Evolutionary conservation across 2,888 invertebrate species (phyloP).

Genomic region (Allygus modestus): DNA sequence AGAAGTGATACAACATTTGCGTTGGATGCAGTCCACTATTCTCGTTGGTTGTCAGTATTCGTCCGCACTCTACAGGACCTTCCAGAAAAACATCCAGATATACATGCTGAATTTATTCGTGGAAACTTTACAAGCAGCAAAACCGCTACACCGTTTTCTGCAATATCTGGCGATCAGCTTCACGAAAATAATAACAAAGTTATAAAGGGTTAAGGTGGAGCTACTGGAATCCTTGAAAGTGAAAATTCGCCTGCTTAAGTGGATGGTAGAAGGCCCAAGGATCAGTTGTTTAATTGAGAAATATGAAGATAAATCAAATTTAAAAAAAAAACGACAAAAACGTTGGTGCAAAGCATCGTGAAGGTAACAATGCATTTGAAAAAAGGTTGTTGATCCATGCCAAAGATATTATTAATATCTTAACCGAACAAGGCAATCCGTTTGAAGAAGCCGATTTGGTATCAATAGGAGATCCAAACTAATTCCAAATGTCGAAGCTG

Average conservation of each 20-base stretch:
- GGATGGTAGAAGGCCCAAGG: slow-evolving; percentile 14
- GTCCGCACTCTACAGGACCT: slow-evolving; percentile 13
- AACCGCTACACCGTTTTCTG: slow-evolving; percentile 22
- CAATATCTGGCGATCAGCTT: slow-evolving; percentile 35
- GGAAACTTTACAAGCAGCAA: not conserved
- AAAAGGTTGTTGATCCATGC: not conserved
- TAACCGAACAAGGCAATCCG: slow-evolving; percentile 36
- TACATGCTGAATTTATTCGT: not conserved
- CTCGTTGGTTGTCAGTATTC: slow-evolving; percentile 41
- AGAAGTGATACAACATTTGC: not conserved
- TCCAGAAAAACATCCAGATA: slow-evolving; percentile 6
- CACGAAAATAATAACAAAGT: not conserved
- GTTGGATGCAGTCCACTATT: slow-evolving; percentile 30
- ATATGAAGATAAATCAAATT: not conserved
- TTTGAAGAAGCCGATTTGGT: slow-evolving; percentile 23
- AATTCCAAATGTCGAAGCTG: too few species aligned
- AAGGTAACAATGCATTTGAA: slow-evolving; percentile 22
- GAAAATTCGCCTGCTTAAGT: slow-evolving; percentile 18
- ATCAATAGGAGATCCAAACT: not conserved
- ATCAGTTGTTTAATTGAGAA: not conserved
- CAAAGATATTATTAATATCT: not conserved
- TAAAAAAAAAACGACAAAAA: too few species aligned
- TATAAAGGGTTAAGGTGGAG: slow-evolving; percentile 13
- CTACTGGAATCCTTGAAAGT: slow-evolving; percentile 19
- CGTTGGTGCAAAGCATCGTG: not conserved